Evolutionary conservation across 2,888 invertebrate genomes (phyloP).

Genomic region (Diplolepis rosae): DNA sequence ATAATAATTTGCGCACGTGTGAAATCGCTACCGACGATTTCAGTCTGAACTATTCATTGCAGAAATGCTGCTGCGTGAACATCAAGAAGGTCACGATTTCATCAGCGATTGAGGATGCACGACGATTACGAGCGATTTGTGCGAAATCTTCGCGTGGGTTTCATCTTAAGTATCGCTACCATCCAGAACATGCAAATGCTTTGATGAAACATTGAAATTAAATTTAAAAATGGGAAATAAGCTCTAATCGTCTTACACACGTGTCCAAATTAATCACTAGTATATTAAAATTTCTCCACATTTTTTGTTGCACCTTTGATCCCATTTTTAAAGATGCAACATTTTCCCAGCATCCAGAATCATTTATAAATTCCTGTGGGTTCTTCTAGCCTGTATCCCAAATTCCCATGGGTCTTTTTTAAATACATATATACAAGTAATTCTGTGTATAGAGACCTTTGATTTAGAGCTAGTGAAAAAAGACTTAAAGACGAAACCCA

Average conservation of each 20-base stretch:
- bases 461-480: constrained; percentile 12
- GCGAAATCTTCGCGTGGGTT: constrained; percentile 22
- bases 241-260: not conserved
- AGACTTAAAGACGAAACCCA: not conserved
- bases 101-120: constrained; percentile 17
- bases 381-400: constrained; percentile 21
- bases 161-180: constrained; percentile 16
- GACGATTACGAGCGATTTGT: constrained; percentile 24
- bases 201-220: not conserved
- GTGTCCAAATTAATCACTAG: too few species aligned
- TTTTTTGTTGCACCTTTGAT: not conserved
- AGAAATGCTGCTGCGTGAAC: constrained; percentile 8
- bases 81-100: constrained; percentile 34
- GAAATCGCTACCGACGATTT: not conserved
- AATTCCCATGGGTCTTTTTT: constrained; percentile 10
- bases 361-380: constrained; percentile 19
- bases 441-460: constrained; percentile 4
- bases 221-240: too few species aligned
- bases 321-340: not conserved
- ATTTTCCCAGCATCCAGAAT: not conserved
- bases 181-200: constrained; percentile 7
- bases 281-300: too few species aligned
- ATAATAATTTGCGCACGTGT: constrained; percentile 22
- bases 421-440: constrained; percentile 16
- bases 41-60: not conserved